Evolutionary conservation across 2,113 vertebrate genomes (phyloP).

Genomic region (Phylloscopus whistleri): DNA sequence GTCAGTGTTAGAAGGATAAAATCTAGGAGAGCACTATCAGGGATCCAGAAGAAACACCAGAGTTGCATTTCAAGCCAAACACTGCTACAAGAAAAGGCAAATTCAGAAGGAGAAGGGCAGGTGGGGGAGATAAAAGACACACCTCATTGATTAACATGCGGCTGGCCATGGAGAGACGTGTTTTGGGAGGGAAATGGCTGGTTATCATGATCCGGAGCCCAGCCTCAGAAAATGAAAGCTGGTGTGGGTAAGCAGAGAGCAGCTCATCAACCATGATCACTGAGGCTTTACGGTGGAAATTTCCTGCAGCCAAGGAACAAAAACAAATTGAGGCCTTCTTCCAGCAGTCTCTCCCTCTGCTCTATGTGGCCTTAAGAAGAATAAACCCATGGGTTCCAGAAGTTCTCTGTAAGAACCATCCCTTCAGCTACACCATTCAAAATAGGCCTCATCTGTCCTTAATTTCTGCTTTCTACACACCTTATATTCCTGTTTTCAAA

Average conservation of each 20-base stretch:
- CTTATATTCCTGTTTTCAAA: background rate
- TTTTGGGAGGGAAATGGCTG: conserved; percentile 94
- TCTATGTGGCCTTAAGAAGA: background rate
- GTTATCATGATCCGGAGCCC: conserved; percentile 99
- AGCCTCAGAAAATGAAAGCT: conserved; percentile 95
- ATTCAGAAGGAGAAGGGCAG: background rate
- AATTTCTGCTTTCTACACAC: background rate
- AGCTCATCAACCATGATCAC: conserved; percentile 98
- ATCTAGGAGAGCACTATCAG: background rate
- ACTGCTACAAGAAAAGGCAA: background rate
- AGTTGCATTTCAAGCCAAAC: background rate
- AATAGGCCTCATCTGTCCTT: background rate
- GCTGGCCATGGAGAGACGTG: conserved; percentile 98
- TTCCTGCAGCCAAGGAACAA: conserved; percentile 74
- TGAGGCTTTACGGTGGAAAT: conserved; percentile 88
- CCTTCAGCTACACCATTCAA: background rate
- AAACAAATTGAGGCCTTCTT: background rate
- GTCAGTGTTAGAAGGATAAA: background rate
- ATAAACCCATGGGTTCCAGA: accelerated
- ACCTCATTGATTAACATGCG: conserved; percentile 99
- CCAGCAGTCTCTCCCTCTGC: background rate
- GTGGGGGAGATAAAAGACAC: background rate
- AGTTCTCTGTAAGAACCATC: background rate
- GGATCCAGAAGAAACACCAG: background rate
- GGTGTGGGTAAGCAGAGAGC: conserved; percentile 94